Conservation (phyloP, 1,140 invertebrate species). For the Vanessa tameamea region DNA sequence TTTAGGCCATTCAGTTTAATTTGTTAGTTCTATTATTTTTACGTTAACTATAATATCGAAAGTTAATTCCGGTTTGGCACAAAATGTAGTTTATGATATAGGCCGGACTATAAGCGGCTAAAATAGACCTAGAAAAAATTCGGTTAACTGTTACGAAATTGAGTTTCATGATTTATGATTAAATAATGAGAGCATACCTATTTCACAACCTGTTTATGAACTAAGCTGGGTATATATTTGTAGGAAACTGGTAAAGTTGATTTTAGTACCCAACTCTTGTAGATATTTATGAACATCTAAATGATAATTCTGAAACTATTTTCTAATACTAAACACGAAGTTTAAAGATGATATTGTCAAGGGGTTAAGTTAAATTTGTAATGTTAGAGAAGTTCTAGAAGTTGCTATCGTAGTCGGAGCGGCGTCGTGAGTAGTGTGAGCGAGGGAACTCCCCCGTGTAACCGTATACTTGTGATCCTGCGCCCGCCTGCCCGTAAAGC, state of each 20-base stretch:
- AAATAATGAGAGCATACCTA: conserved; percentile 49
- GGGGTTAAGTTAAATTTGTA: conserved; percentile 48
- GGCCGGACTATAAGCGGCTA: conserved; percentile 66
- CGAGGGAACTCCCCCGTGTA: conserved; percentile 78
- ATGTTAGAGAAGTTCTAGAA: conserved; percentile 70
- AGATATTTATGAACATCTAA: conserved; percentile 26
- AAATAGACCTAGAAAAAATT: conserved; percentile 41
- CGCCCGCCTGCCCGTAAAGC: conserved; percentile 76
- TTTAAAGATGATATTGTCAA: conserved; percentile 76
- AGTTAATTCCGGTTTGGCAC: conserved; percentile 59
- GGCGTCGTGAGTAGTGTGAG: conserved; percentile 80
- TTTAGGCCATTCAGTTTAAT: conserved; percentile 38
- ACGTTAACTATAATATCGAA: conserved; percentile 47
- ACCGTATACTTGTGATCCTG: conserved; percentile 77
- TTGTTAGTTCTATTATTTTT: conserved; percentile 25
- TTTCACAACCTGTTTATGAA: conserved; percentile 70
- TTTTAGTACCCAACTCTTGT: conserved; percentile 17
- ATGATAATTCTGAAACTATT: conserved; percentile 25
- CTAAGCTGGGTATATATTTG: conserved; percentile 21
- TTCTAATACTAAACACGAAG: conserved; percentile 50
- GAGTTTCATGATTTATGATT: conserved; percentile 38
- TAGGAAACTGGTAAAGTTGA: neutral
- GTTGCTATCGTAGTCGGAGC: conserved; percentile 84
- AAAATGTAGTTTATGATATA: conserved; percentile 51
- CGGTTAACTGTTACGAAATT: conserved; percentile 28